phyloP scores from a whole-genome alignment of 2,113 vertebrate species.

The Megaceryle torquata region DNA sequence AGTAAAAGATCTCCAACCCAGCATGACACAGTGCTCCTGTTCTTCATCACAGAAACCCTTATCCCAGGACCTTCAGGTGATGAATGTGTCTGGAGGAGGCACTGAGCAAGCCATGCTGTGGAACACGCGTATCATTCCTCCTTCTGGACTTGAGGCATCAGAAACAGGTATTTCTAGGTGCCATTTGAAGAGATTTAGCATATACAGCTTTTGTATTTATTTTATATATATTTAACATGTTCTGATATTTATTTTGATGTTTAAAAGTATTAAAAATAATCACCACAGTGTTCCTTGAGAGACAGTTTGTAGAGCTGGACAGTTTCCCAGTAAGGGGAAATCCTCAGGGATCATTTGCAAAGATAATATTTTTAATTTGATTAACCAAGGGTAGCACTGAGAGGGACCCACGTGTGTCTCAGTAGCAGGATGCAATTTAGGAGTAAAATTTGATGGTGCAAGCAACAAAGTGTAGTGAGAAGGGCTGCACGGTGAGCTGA shows the following conservation, averaged over 20 bases:
- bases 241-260: neutral
- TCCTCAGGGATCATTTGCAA: neutral
- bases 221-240: too few relatives aligned
- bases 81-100: neutral
- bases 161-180: neutral
- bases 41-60: neutral
- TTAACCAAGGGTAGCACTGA: neutral
- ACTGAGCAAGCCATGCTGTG: neutral
- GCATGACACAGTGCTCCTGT: neutral
- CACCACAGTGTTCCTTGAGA: neutral
- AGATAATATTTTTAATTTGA: slow-evolving; percentile 25
- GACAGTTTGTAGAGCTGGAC: neutral
- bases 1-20: neutral
- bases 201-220: neutral
- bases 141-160: neutral
- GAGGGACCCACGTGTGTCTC: neutral
- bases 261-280: neutral
- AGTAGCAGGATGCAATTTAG: neutral
- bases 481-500: neutral
- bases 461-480: neutral
- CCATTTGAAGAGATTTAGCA: neutral
- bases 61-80: neutral
- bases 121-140: neutral
- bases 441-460: neutral
- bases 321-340: neutral